Evolutionary conservation across 2,113 vertebrate species (phyloP), one percentile per base, ranked within the genome.

Genomic region (Ochotona princeps): DNA sequence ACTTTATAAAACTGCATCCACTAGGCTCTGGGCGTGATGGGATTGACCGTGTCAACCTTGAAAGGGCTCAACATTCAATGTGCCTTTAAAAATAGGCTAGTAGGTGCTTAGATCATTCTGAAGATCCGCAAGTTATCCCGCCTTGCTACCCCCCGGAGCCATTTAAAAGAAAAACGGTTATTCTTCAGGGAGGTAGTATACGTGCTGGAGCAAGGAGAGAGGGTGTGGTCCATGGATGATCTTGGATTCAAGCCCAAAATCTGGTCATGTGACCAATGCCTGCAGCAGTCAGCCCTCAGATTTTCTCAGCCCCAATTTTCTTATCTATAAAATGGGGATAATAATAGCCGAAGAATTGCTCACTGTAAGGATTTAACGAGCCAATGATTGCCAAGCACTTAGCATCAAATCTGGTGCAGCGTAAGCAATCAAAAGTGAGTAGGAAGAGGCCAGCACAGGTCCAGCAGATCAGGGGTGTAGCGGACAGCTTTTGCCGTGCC

Each of bases 1-100:
- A 84, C 92, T 93, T 96, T 83, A 95, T 94, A 96, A 97, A 94
- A 82, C 94, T 94, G 92, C 95, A 89, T 72, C 74, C 89, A 72
- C 96, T 76, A 79, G 96, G 85, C 78, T 67, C 3, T 74, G 94
- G 84, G 93, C 81, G 70, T 84, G 47, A 81, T 83, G 44, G 94
- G 97, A 96, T 87, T 90, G 95, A 95, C 91, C 0, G 7, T 91
- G 72, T 72, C 92, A 84, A 87, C 79, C 49, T 72, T 95, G 94
- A 90, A 92, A 90, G 87, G 74, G 35, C 91, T 75, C 79, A 92
- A 30, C 95, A 96, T 96, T 95, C 95, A 91, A 63, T 47, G 80
- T 26, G 20, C 25, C 91, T 73, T 83, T 49, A 78, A 94, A 78
- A 93, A 92, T 92, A 63, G 76, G 17, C 8, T 87, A 95, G 92